A percentile compares a stretch with the other conserved stretches of the same genome.
phyloP scores from a whole-genome alignment of 2,888 invertebrate genomes.

The Epsilonema sp. region DNA sequence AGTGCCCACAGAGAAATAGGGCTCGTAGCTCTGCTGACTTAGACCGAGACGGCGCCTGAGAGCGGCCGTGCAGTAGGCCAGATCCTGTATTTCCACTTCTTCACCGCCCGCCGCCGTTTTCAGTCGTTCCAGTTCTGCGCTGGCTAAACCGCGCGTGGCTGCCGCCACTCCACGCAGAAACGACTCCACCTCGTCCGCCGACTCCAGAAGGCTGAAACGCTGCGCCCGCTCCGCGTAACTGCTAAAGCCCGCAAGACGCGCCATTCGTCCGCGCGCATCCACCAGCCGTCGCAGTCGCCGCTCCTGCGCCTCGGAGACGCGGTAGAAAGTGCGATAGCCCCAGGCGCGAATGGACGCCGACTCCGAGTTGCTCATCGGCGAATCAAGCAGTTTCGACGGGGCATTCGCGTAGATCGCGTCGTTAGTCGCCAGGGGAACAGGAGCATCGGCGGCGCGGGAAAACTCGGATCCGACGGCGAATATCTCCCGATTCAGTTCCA shows the following conservation, averaged over 20 bases:
- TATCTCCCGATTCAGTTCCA: conserved; percentile 63
- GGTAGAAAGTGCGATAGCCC: conserved; percentile 6
- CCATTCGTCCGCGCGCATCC: conserved; percentile 53
- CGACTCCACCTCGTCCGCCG: conserved; percentile 19
- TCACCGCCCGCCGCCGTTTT: too few species aligned
- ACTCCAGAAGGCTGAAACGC: conserved; percentile 49
- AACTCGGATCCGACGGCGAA: conserved; percentile 34
- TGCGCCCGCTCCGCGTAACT: conserved; percentile 73
- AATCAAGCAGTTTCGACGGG: too few species aligned
- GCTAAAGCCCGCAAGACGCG: conserved; percentile 64
- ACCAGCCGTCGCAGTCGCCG: conserved; percentile 50
- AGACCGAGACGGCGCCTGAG: neutral
- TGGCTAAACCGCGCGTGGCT: too few species aligned
- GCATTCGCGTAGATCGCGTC: too few species aligned
- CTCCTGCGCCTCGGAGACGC: conserved; percentile 51
- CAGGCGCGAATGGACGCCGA: neutral
- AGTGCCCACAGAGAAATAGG: conserved; percentile 44
- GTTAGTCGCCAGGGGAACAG: neutral
- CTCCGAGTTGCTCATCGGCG: neutral
- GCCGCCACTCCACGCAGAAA: conserved; percentile 19
- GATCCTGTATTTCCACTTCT: too few species aligned
- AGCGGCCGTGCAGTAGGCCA: neutral
- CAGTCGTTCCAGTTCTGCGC: too few species aligned
- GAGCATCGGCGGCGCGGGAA: neutral
- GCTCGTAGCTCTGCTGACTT: neutral